A percentile compares a stretch with the other conserved stretches of the same genome.
Conservation (phyloP, 2,888 invertebrate genomes). For the Tetragnatha montana region DNA sequence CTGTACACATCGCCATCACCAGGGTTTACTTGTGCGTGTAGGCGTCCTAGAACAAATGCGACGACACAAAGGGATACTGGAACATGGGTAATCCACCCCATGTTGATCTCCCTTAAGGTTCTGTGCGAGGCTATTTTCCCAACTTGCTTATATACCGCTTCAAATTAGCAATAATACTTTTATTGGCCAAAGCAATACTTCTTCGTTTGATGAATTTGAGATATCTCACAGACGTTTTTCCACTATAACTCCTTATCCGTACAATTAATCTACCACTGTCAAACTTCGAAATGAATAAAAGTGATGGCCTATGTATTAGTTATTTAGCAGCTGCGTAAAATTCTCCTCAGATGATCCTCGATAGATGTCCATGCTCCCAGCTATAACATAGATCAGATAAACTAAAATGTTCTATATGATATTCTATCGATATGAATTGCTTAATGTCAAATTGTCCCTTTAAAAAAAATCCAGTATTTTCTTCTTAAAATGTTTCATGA, state of each 20-base stretch:
- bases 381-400: too few species aligned
- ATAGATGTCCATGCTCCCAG: too few species aligned
- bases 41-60: conserved; percentile 5
- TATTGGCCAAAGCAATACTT: background rate
- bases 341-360: too few species aligned
- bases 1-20: background rate
- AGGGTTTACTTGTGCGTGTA: background rate
- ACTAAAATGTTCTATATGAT: too few species aligned
- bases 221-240: background rate
- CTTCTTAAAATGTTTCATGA: too few species aligned
- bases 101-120: conserved; percentile 15
- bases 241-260: conserved; percentile 24
- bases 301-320: conserved; percentile 23
- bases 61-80: conserved; percentile 1
- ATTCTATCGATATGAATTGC: too few species aligned
- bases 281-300: conserved; percentile 28
- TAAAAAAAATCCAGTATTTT: too few species aligned
- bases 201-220: conserved; percentile 10
- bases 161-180: background rate
- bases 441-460: too few species aligned
- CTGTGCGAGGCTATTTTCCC: background rate
- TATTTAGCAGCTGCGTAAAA: conserved; percentile 34
- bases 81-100: conserved; percentile 35
- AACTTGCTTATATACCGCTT: conserved; percentile 29
- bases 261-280: conserved; percentile 22